Evolutionary conservation across 2,113 vertebrate species (phyloP), one percentile per base, ranked within the genome.

Genomic region (Eulacestoma nigropectus): DNA sequence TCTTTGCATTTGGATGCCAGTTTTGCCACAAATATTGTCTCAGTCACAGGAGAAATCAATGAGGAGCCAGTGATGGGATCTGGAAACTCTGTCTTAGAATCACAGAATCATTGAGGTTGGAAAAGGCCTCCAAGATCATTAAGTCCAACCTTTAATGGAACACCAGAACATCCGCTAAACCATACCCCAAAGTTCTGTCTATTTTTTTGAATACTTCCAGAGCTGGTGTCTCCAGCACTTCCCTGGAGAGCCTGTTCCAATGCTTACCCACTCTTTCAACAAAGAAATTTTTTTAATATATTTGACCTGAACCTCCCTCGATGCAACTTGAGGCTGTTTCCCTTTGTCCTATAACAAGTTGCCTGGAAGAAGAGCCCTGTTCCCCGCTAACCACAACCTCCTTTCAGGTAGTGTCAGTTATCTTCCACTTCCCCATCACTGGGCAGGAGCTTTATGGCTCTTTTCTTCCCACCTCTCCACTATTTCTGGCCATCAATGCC

Each of bases 11-110:
- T 93, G 26, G n/a, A 35, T 27, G 44, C 27, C 32, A 49, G 5
- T 69, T 93, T 68, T 83, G n/a, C 10, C n/a, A 33, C 17, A 32
- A 19, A 3, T 10, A 3, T n/a, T 88, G 11, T 47, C 22, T 74
- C 60, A 13, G 23, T 52, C 68, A 47, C 15, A n/a, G 33, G 11
- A 87, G 19, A 25, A 94, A 46, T 62, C 44, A 29, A 5, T 16
- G n/a, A 65, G 25, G 37, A 86, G 10, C 17, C n/a, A 65, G 13
- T 0, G 0, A 32, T 42, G 27, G 33, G 15, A n/a, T 65, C 19
- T 74, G 12, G 30, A 87, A 62, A 7, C 23, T 23, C 15, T 81
- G 15, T 11, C 32, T 63, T 14, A 35, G 17, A 76, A 41, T 76
- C 30, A 62, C 14, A 21, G 29, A 60, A 26, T 47, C 7, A 60